These are phyloP conservation scores for Myodes glareolus DNA, from an alignment of 2,113 vertebrate species.

Conservation along the genomic window DNA sequence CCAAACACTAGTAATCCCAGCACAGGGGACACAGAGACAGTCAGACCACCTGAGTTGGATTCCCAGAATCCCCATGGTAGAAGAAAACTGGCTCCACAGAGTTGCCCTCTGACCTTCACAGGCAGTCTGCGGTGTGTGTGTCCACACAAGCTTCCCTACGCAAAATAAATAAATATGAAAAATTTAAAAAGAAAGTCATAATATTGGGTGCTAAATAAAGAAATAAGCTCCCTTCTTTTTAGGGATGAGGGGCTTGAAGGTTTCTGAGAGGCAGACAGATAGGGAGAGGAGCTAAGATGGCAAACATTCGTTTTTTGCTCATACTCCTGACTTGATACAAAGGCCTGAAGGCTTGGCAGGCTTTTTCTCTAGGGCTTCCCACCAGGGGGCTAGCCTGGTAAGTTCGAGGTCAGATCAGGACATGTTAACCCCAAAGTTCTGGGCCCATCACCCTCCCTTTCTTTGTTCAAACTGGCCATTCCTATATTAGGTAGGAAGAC, in stretches of 20 bases:
- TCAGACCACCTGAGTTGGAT: neutral
- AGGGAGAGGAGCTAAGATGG: neutral
- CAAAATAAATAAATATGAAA: neutral
- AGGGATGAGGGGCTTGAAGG: neutral
- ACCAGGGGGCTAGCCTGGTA: neutral
- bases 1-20: neutral
- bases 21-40: neutral
- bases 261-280: neutral
- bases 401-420: neutral
- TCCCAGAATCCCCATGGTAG: neutral
- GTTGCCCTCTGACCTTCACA: neutral
- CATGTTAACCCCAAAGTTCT: neutral
- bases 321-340: neutral
- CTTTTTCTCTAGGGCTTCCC: neutral
- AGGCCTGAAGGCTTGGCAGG: neutral
- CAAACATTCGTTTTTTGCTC: neutral
- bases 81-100: neutral
- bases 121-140: neutral
- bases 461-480: neutral
- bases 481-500: neutral
- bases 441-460: neutral
- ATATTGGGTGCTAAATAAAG: neutral
- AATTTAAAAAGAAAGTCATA: neutral
- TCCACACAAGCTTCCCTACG: neutral
- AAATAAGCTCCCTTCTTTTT: conserved; percentile 6